A percentile compares a stretch with the other conserved stretches of the same genome.
Conservation (phyloP, 2,797 vertebrate species). For the Tauraco hartlaubi region DNA sequence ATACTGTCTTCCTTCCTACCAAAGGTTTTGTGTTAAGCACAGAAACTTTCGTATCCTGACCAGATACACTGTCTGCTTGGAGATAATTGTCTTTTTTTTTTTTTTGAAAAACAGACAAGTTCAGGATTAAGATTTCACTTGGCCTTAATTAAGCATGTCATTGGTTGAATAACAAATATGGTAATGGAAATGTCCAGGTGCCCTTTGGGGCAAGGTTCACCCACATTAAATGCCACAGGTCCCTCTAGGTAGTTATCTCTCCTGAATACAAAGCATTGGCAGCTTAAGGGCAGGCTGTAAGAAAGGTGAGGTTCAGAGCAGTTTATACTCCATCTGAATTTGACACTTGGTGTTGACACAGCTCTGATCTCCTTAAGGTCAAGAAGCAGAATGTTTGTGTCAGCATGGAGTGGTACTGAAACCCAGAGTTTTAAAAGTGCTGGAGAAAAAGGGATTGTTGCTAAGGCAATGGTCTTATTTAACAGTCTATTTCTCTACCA, state of each 20-base stretch:
- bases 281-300: neutral
- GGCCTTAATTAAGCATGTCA: neutral
- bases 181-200: neutral
- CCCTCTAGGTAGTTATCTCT: neutral
- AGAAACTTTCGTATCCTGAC: neutral
- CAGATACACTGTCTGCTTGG: neutral
- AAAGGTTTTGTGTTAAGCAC: slow-evolving; percentile 10
- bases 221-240: neutral
- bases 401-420: neutral
- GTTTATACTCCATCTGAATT: neutral
- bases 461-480: neutral
- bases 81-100: neutral
- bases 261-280: neutral
- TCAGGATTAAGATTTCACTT: neutral
- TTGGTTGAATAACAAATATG: neutral
- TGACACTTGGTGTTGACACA: neutral
- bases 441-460: neutral
- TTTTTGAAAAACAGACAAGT: neutral
- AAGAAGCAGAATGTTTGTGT: neutral
- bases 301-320: neutral
- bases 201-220: neutral
- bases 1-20: neutral
- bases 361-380: neutral
- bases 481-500: neutral
- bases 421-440: neutral